Conservation (phyloP, 1,140 invertebrate genomes). For the Diprion similis region DNA sequence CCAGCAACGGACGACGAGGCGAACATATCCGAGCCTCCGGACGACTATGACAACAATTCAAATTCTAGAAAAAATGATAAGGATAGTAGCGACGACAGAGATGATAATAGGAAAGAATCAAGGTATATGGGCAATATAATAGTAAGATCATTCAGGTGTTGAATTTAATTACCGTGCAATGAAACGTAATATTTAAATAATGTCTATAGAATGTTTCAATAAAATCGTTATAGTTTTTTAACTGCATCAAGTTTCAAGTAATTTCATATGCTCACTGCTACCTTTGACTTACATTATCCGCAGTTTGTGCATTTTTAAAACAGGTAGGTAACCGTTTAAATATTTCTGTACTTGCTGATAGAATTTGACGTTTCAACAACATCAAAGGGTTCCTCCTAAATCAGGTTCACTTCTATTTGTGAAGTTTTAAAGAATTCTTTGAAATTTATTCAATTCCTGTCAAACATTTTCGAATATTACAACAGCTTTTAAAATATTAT, state of each 20-base stretch:
- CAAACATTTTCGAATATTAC: no score
- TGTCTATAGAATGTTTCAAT: no score
- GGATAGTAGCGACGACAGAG: constrained; percentile 52
- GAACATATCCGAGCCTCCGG: constrained; percentile 39
- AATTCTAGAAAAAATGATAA: constrained; percentile 28
- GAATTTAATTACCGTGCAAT: not conserved
- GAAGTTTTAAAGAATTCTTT: no score
- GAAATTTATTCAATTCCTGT: no score
- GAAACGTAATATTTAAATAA: not conserved
- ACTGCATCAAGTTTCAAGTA: no score
- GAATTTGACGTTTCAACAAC: not conserved
- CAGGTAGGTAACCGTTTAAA: not conserved
- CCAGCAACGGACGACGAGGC: constrained; percentile 49
- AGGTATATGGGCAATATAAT: not conserved
- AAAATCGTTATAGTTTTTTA: no score
- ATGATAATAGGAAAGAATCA: constrained; percentile 23
- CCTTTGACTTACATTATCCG: no score
- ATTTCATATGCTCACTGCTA: no score
- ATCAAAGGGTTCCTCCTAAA: no score
- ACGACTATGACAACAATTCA: constrained; percentile 33
- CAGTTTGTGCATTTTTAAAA: no score
- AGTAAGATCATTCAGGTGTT: not conserved
- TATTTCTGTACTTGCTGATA: not conserved
- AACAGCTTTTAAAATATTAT: no score
- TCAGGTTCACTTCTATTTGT: no score